Evolutionary conservation across 2,797 vertebrate genomes (phyloP).

Genomic region (Acestrorhynchus altus): DNA sequence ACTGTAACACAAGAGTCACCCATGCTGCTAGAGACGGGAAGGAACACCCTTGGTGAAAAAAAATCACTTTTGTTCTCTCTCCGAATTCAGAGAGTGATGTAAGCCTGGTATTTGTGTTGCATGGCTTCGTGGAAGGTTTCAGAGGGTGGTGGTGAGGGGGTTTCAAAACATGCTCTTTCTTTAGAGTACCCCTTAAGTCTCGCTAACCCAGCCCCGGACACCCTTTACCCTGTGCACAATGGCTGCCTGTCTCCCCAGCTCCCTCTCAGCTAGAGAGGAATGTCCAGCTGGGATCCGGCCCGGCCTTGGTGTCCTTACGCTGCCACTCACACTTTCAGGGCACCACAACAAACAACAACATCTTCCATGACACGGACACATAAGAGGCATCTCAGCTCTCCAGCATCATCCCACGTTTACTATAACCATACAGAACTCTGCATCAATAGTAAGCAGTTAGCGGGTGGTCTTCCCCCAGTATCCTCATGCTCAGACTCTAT

Average conservation of each 20-base stretch:
- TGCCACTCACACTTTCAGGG: constrained; percentile 18
- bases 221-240: constrained; percentile 44
- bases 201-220: constrained; percentile 16
- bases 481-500: not conserved
- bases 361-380: not conserved
- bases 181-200: constrained; percentile 26
- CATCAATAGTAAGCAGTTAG: not conserved
- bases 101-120: constrained; percentile 30
- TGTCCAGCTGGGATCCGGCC: constrained; percentile 46
- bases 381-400: not conserved
- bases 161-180: constrained; percentile 39
- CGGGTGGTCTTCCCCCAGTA: not conserved
- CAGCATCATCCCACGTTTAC: not conserved
- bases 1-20: constrained; percentile 20
- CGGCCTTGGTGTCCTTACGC: constrained; percentile 20
- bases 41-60: constrained; percentile 28
- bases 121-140: constrained; percentile 15
- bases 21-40: not conserved
- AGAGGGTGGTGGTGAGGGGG: not conserved
- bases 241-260: constrained; percentile 46
- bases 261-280: constrained; percentile 43
- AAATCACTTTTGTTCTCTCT: constrained; percentile 35
- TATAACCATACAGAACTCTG: not conserved
- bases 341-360: not conserved
- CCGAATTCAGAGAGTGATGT: constrained; percentile 11